Percentiles rank a stretch among this genome's conserved stretches.
phyloP scores from a whole-genome alignment of 35 echinoderm and acorn worm genomes.

The Strongylocentrotus purpuratus region DNA sequence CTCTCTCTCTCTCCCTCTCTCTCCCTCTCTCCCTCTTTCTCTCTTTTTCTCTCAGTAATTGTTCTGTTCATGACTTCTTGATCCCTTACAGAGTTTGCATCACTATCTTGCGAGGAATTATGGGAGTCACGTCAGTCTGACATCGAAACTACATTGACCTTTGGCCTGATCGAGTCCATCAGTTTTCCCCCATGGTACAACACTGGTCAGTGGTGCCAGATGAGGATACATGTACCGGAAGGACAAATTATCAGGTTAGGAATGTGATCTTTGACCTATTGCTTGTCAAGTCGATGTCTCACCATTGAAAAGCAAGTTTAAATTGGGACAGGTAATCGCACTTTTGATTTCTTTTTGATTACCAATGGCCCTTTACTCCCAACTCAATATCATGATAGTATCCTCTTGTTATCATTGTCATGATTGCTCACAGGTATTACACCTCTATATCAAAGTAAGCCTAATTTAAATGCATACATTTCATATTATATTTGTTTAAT shows the following conservation, averaged over 20 bases:
- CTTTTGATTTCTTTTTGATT: too few species aligned
- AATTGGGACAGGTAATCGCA: too few species aligned
- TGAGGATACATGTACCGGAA: slow-evolving; percentile 61
- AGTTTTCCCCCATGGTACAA: slow-evolving; percentile 79
- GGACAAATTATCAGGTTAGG: slow-evolving; percentile 68
- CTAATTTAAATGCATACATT: too few species aligned
- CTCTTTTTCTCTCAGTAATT: neutral
- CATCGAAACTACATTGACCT: slow-evolving; percentile 5
- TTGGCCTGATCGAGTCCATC: slow-evolving; percentile 67
- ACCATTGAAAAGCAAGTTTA: too few species aligned
- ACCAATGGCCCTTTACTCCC: too few species aligned
- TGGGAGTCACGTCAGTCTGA: slow-evolving; percentile 48
- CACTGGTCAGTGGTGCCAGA: slow-evolving; percentile 64
- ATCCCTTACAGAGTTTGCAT: slow-evolving; percentile 42
- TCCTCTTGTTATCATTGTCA: too few species aligned
- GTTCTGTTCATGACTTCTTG: neutral
- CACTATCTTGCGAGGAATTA: slow-evolving; percentile 68
- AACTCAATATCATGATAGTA: too few species aligned
- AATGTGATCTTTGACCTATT: neutral
- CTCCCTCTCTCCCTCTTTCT: neutral
- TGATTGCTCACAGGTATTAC: too few species aligned
- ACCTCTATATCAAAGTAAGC: too few species aligned
- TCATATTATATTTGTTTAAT: too few species aligned
- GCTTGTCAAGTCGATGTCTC: too few species aligned
- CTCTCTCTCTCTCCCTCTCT: neutral